These are phyloP conservation scores for Drosophila austrosaltans DNA, from an alignment of 2,888 invertebrate species.

Conservation along the genomic window DNA sequence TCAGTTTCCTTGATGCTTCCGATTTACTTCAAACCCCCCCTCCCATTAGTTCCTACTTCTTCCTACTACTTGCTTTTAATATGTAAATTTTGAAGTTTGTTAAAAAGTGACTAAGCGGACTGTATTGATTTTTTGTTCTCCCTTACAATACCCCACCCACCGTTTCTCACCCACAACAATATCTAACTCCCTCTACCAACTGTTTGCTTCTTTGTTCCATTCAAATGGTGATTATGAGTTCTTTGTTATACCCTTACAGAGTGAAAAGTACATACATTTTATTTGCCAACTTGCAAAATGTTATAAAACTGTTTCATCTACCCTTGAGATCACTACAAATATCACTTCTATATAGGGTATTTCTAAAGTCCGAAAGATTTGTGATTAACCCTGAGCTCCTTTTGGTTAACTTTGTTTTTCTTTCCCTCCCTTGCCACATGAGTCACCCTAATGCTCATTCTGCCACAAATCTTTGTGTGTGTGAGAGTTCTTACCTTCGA, in stretches of 20 bases:
- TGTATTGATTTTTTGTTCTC: slow-evolving; percentile 59
- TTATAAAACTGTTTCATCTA: too few relatives aligned
- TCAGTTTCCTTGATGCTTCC: neutral
- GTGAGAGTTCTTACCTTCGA: slow-evolving; percentile 6
- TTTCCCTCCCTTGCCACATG: slow-evolving; percentile 39
- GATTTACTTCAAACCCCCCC: too few relatives aligned
- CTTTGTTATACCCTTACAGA: slow-evolving; percentile 1
- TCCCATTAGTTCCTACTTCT: neutral
- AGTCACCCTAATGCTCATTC: slow-evolving; percentile 63
- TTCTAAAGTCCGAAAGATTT: neutral
- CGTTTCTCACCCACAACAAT: neutral
- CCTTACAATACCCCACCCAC: neutral
- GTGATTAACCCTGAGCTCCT: neutral
- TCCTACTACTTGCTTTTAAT: neutral
- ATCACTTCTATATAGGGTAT: neutral
- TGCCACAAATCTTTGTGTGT: slow-evolving; percentile 5
- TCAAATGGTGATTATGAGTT: slow-evolving; percentile 12
- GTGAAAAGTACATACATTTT: neutral
- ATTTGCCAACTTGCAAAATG: neutral
- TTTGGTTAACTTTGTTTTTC: neutral
- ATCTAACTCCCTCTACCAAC: neutral
- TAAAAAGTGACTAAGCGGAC: slow-evolving; percentile 56
- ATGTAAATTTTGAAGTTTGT: slow-evolving; percentile 28
- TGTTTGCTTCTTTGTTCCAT: slow-evolving; percentile 21
- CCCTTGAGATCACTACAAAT: too few relatives aligned